Base-by-base conservation (phyloP, 2,797 vertebrate species). In the Falco columbarius region DNA sequence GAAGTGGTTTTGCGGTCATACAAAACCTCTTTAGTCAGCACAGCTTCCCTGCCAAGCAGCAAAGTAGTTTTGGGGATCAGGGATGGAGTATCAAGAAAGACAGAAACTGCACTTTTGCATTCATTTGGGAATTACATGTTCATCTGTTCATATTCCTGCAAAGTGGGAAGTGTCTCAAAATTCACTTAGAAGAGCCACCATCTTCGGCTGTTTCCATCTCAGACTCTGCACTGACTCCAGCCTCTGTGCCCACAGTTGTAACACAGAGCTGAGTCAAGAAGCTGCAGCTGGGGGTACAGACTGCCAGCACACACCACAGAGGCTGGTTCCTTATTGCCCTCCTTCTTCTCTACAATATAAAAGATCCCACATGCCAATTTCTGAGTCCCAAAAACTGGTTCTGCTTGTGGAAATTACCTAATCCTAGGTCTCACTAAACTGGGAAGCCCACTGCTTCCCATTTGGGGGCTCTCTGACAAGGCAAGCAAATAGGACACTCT, bases 231-330 rank as follows among this genome's bases (percentile, higher is more conserved):
- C 32, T 38, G 49, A 42, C 9, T 10, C 23, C 32, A 27, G 32
- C 0, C 2, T 12, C 61, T 21, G 29, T 40, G 38, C 56, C 38
- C 16, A n/a, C 6, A 0, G 1, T 32, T 8, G 11, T 23, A n/a
- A 14, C 34, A 65, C 61, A 68, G 84, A 73, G 20, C 20, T 7
- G 3, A 61, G 47, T 2, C 14, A 29, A 18, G 47, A 11, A 27
- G 42, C 27, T 7, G 58, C 58, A 71, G 22, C 26, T 11, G 22
- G 22, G 36, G 19, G 6, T 7, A n/a, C 2, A 1, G 22, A 4
- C 23, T 58, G 44, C 38, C 56, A 36, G 40, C 42, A 49, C 46
- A 40, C 3, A 2, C 6, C 6, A 59, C 30, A 44, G 5, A 51
- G 29, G 7, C 8, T 40, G 61, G 24, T n/a, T 21, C 18, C 24